Conservation (phyloP, 2,113 vertebrate genomes). For the Nerophis ophidion region DNA sequence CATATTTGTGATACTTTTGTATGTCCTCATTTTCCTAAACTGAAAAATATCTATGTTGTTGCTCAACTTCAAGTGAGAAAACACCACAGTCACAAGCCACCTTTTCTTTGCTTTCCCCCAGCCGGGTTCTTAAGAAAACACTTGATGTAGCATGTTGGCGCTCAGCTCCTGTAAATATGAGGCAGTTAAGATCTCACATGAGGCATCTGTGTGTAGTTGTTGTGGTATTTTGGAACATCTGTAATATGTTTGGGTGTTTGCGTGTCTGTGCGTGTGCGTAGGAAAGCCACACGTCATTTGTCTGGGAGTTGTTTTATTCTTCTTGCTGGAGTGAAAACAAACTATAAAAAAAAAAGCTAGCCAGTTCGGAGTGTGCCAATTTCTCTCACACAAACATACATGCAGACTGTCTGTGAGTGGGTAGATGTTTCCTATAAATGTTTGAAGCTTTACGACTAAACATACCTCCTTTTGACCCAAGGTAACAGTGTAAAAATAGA, state of each 20-base stretch:
- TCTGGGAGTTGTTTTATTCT: conserved; percentile 44
- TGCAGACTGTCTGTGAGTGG: conserved; percentile 3
- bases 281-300: conserved; percentile 23
- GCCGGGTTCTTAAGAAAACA: conserved; percentile 28
- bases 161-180: conserved; percentile 28
- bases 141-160: not conserved
- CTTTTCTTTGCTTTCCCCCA: conserved; percentile 14
- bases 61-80: conserved; percentile 34
- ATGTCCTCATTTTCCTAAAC: not conserved
- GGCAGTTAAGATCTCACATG: conserved; percentile 37
- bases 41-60: conserved; percentile 13
- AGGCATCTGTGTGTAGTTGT: conserved; percentile 54
- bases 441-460: conserved; percentile 9
- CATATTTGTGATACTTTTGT: not conserved
- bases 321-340: conserved; percentile 32
- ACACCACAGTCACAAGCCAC: conserved; percentile 20
- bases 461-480: conserved; percentile 12
- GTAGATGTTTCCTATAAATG: conserved; percentile 5
- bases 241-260: conserved; percentile 48
- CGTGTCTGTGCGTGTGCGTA: conserved; percentile 24
- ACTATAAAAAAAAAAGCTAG: conserved; percentile 17
- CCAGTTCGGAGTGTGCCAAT: conserved; percentile 5
- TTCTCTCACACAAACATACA: not conserved
- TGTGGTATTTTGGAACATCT: conserved; percentile 68
- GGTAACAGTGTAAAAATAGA: not conserved